These are phyloP conservation scores for Nothura maculosa DNA, from an alignment of 2,797 vertebrate species.

Conservation along the genomic window DNA sequence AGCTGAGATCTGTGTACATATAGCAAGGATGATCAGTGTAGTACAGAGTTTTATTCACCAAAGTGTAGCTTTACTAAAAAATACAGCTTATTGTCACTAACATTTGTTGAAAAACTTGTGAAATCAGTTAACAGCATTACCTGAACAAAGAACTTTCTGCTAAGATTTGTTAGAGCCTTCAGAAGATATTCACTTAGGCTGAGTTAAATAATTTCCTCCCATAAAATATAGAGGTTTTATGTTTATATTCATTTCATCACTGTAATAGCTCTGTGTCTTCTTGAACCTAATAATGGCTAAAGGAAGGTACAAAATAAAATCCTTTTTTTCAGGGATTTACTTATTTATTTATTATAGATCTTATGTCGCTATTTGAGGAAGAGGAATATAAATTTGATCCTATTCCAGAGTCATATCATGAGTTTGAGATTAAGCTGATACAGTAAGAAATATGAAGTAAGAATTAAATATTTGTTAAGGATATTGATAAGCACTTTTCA, in stretches of 20 bases:
- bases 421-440: background rate
- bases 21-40: background rate
- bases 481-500: background rate
- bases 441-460: background rate
- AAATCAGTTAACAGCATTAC: background rate
- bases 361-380: background rate
- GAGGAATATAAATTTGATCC: rapidly evolving
- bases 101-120: background rate
- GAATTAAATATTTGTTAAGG: background rate
- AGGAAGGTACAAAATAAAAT: background rate
- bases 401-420: background rate
- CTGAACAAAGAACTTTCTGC: background rate
- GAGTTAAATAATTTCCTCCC: background rate
- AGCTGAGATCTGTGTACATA: background rate
- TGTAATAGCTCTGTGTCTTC: background rate
- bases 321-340: background rate
- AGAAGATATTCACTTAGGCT: background rate
- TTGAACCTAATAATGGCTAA: background rate
- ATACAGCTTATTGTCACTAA: background rate
- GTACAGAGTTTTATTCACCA: background rate
- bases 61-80: background rate
- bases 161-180: background rate
- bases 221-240: background rate
- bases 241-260: background rate
- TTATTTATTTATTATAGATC: background rate